phyloP scores from a whole-genome alignment of 2,113 vertebrate genomes.

The Cisticola juncidis region DNA sequence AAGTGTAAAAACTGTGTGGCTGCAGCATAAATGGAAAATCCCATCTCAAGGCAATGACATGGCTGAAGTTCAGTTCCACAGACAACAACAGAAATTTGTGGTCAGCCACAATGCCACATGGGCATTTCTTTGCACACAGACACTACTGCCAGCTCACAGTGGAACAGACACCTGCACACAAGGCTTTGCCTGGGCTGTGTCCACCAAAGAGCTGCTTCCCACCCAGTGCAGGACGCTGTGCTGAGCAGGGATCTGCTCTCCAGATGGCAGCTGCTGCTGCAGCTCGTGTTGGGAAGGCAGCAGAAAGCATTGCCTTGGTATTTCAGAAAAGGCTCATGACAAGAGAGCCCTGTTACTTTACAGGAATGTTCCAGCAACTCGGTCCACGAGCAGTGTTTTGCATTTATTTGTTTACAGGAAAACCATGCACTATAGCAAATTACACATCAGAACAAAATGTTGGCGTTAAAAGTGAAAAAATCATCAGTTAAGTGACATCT shows the following conservation, averaged over 20 bases:
- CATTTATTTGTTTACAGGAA: not conserved
- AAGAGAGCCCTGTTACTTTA: not conserved
- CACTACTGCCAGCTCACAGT: fast-evolving
- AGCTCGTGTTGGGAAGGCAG: not conserved
- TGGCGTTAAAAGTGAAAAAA: not conserved
- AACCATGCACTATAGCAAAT: not conserved
- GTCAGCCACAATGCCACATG: not conserved
- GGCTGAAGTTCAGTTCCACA: not conserved
- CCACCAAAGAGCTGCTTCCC: not conserved
- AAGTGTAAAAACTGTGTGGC: not conserved
- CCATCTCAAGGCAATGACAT: not conserved
- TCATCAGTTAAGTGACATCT: not conserved
- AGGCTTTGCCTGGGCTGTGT: fast-evolving
- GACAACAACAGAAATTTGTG: not conserved
- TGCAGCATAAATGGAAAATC: not conserved
- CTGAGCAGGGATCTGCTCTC: not conserved
- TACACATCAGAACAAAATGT: not conserved
- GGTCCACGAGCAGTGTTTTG: not conserved
- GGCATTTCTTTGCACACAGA: not conserved
- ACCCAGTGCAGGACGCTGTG: not conserved
- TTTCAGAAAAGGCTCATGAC: not conserved
- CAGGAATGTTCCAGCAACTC: not conserved
- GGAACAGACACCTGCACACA: not conserved
- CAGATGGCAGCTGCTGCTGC: not conserved
- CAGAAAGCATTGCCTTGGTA: not conserved